A percentile compares a stretch with the other conserved stretches of the same genome.
Evolutionary conservation across 2,113 vertebrate genomes (phyloP).

Genomic region (Mystacornis crossleyi): DNA sequence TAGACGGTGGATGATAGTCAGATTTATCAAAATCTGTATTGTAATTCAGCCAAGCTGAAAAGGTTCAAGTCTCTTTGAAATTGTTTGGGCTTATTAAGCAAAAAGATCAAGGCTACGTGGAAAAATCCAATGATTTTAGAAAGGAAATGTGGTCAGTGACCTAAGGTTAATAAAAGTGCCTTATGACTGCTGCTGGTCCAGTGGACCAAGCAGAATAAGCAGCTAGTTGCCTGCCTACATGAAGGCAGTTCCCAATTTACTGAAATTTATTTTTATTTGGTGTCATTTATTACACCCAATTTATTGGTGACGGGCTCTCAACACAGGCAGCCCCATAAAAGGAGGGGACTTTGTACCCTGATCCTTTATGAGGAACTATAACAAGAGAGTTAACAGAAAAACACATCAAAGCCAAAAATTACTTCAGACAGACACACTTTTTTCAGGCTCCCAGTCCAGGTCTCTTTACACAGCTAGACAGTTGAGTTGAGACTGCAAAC

Average conservation of each 20-base stretch:
- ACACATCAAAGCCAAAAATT: conserved; percentile 14
- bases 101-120: neutral
- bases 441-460: conserved; percentile 8
- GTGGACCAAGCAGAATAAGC: neutral
- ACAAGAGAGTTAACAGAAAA: neutral
- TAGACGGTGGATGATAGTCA: neutral
- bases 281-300: no score
- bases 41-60: no score
- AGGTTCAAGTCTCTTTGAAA: neutral
- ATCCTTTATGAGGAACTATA: neutral
- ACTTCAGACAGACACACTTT: neutral
- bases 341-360: neutral
- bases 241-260: neutral
- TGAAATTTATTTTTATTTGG: no score
- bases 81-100: neutral
- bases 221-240: neutral
- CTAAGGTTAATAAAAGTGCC: neutral
- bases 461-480: conserved; percentile 11
- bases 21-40: neutral
- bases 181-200: neutral
- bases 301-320: neutral
- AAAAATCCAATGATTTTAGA: neutral
- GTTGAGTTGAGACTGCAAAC: conserved; percentile 67
- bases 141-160: neutral
- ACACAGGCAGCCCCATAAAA: neutral